A percentile compares a stretch with the other conserved stretches of the same genome.
phyloP scores from a whole-genome alignment of 1,140 invertebrate genomes.

The Cotesia chilonis region DNA sequence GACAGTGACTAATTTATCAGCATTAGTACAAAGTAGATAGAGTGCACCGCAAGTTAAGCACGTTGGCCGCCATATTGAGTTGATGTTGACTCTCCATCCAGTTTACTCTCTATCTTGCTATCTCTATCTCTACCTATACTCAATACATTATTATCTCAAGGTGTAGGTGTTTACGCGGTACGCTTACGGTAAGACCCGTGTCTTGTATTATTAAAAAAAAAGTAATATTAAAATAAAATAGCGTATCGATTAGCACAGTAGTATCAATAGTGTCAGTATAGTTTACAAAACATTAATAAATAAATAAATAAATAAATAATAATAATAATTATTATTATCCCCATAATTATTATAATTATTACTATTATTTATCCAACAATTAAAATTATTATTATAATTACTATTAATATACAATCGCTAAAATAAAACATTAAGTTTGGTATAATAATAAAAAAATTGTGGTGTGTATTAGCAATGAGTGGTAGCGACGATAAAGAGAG shows the following conservation, averaged over 20 bases:
- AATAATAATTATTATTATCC: too few species aligned
- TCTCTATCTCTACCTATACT: not conserved
- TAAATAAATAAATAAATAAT: too few species aligned
- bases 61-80: conserved; percentile 51
- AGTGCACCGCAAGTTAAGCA: conserved; percentile 21
- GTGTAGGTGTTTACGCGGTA: conserved; percentile 51
- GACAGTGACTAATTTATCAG: too few species aligned
- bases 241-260: conserved; percentile 38
- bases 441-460: not conserved
- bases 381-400: too few species aligned
- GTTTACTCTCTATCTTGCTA: conserved; percentile 9
- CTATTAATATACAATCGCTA: too few species aligned
- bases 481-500: conserved; percentile 48
- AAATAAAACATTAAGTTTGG: too few species aligned
- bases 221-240: conserved; percentile 34
- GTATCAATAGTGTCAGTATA: conserved; percentile 30
- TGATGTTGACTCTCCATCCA: conserved; percentile 45
- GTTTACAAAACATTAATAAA: conserved; percentile 23
- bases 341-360: too few species aligned
- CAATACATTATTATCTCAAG: conserved; percentile 27
- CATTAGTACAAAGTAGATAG: too few species aligned
- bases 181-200: conserved; percentile 21
- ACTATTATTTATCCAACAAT: too few species aligned
- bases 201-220: too few species aligned
- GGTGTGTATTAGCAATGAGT: conserved; percentile 41